A percentile compares a stretch with the other conserved stretches of the same genome.
These are phyloP conservation scores for Masticophis lateralis DNA, from an alignment of 2,797 vertebrate genomes.

Conservation along the genomic window DNA sequence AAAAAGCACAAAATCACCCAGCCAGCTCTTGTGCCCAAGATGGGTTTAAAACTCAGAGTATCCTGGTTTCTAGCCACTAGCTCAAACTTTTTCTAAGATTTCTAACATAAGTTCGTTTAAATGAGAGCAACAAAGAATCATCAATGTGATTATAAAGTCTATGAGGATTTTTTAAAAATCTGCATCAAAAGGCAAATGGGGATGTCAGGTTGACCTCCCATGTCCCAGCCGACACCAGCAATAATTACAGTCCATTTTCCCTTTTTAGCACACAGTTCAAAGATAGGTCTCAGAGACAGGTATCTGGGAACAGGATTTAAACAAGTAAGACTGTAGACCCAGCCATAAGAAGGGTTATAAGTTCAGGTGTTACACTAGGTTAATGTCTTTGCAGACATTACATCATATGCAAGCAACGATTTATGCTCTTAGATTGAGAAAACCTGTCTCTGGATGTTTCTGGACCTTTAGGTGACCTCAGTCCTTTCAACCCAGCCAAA, in stretches of 20 bases:
- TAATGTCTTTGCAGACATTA: background rate
- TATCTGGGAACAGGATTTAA: slow-evolving; percentile 17
- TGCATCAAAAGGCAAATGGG: background rate
- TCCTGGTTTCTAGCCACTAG: background rate
- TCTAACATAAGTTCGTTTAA: background rate
- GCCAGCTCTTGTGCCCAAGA: background rate
- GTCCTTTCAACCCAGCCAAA: background rate
- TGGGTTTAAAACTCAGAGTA: background rate
- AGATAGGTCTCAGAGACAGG: slow-evolving; percentile 1
- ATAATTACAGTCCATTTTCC: background rate
- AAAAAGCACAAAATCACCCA: background rate
- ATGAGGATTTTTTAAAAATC: background rate
- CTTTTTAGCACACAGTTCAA: background rate
- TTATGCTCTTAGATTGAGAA: background rate
- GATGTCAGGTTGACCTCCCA: background rate
- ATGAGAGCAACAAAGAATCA: background rate
- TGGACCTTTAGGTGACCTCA: background rate
- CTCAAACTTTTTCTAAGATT: background rate
- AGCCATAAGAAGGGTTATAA: background rate
- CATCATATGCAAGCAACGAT: background rate
- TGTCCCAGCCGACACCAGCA: background rate
- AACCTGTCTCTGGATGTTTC: accelerated
- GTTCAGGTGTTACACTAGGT: background rate
- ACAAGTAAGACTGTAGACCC: background rate
- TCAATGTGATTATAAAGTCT: background rate